Percentiles rank a stretch among this genome's conserved stretches.
phyloP scores from a whole-genome alignment of 2,797 vertebrate genomes.

The Mallotus villosus region DNA sequence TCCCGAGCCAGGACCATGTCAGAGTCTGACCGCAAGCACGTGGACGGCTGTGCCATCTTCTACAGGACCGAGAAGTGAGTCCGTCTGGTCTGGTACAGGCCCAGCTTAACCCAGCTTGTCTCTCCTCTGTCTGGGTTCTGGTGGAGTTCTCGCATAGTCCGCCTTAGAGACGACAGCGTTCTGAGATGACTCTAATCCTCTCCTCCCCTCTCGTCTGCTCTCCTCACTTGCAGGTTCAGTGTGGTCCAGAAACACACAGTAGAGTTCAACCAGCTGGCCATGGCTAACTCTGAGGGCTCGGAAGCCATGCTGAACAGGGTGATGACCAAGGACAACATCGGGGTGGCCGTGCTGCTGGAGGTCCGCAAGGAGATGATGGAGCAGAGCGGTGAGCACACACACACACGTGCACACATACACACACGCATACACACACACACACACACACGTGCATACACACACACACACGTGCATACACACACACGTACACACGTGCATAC shows the following conservation, averaged over 20 bases:
- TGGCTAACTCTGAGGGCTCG: constrained; percentile 87
- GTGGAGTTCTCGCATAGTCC: no score
- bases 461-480: neutral
- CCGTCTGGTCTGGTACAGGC: no score
- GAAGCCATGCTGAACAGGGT: constrained; percentile 89
- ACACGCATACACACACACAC: neutral
- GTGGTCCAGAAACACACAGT: constrained; percentile 88
- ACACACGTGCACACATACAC: neutral
- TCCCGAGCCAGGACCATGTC: constrained; percentile 97
- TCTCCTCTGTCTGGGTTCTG: no score
- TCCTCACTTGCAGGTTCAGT: constrained; percentile 76
- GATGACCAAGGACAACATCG: constrained; percentile 90
- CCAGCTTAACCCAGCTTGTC: no score
- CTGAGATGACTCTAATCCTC: neutral
- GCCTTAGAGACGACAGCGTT: neutral
- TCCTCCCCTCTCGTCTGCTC: constrained; percentile 1
- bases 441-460: no score
- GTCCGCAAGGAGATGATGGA: constrained; percentile 83
- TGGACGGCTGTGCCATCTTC: constrained; percentile 88
- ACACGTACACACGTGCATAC: no score
- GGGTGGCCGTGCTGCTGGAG: constrained; percentile 83
- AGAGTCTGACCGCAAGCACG: constrained; percentile 94
- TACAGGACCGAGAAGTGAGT: constrained; percentile 84
- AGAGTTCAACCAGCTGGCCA: constrained; percentile 88
- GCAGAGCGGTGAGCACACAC: constrained; percentile 50